phyloP scores from a whole-genome alignment of 2,888 invertebrate species.

The Dynastes maya region DNA sequence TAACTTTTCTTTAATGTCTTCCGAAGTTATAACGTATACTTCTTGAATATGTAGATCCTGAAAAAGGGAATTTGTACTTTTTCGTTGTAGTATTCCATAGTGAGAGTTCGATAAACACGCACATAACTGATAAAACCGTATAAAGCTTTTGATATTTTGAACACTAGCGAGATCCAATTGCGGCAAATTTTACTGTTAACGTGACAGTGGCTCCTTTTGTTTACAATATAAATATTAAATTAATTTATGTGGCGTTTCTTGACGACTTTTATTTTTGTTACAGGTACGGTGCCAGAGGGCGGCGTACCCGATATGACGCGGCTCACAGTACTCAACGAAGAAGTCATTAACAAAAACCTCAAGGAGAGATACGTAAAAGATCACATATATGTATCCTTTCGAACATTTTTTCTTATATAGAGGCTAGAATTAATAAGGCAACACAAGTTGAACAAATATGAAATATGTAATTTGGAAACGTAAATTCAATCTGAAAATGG shows the following conservation, averaged over 20 bases:
- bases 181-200: neutral
- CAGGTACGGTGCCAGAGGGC: constrained; percentile 73
- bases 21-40: no score
- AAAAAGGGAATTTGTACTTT: neutral
- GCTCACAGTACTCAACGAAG: constrained; percentile 91
- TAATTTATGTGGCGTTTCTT: neutral
- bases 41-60: no score
- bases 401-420: neutral
- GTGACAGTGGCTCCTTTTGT: neutral
- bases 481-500: no score
- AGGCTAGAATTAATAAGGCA: no score
- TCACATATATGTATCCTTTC: constrained; percentile 94
- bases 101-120: neutral
- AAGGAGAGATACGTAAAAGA: constrained; percentile 86
- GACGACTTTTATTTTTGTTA: constrained; percentile 30
- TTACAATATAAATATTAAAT: neutral
- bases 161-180: neutral
- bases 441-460: no score
- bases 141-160: neutral
- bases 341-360: constrained; percentile 90
- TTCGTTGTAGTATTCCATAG: neutral
- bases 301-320: constrained; percentile 94
- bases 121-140: neutral
- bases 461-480: no score
- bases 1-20: no score